Base-by-base conservation (phyloP, 2,113 vertebrate species). In the Nanorana parkeri region DNA sequence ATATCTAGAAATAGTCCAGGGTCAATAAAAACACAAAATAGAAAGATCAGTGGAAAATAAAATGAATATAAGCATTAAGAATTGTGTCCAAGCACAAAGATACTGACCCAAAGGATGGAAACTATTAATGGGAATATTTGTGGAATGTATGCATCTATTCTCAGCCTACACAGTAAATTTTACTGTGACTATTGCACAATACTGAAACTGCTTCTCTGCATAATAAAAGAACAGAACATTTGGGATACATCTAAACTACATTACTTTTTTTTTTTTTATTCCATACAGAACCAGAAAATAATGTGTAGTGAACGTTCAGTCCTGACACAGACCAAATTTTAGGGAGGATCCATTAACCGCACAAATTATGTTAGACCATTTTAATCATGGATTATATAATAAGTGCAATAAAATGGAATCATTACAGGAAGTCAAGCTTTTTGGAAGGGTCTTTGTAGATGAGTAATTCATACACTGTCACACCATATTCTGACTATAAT, bases 301-400 rank as follows among this genome's bases (percentile, higher is more conserved):
- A 67, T 78, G 61, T 66, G 17, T n/a, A 72, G 54, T 69, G 21
- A 55, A 47, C 26, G 51, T 78, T 66, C 41, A 66, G n/a, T 3
- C 54, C 17, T 15, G 16, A 29, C 17, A 67, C 29, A 15, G 51
- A 19, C 20, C 64, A 78, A 41, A 64, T 64, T 5, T 24, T 26
- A 21, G 58, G 17, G 7, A 28, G 41, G 61, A 66, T 66, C 29
- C 64, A 36, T 36, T 15, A 54, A 54, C 24, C 28, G 17, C 23
- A 66, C 47, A 55, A 68, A 79, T 79, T 28, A 79, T 60, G 28
- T n/a, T 79, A 65, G 28, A 32, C 20, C 52, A 60, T 68, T 68
- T 41, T 6, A 36, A 68, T 68, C 1, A 19, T 55, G 17, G 20
- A 54, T 78, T 79, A 79, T 68, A 41, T 36, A 78, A 78, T 36